These are phyloP conservation scores for Pycnonotus jocosus DNA, from an alignment of 2,113 vertebrate genomes.

Conservation along the genomic window DNA sequence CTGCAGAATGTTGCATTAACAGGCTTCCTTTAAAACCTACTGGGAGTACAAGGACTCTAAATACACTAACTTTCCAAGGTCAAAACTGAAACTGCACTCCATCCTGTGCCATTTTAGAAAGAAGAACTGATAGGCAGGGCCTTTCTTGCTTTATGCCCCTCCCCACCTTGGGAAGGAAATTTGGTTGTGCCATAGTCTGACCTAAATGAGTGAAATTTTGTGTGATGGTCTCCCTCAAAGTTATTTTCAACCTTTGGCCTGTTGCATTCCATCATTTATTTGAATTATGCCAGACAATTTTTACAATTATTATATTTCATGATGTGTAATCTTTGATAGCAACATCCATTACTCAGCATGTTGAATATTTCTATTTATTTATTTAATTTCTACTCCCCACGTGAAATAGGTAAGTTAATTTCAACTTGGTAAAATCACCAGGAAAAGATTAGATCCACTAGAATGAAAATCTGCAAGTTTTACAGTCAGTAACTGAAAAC, in stretches of 20 bases:
- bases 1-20: background rate
- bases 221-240: background rate
- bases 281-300: background rate
- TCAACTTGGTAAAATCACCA: background rate
- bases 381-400: background rate
- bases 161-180: background rate
- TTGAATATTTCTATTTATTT: background rate
- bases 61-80: background rate
- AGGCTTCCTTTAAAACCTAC: background rate
- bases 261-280: background rate
- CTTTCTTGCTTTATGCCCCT: background rate
- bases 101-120: background rate
- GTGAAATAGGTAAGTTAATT: background rate
- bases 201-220: background rate
- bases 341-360: background rate
- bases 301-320: background rate
- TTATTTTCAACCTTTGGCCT: background rate
- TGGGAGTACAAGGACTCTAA: background rate
- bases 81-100: background rate
- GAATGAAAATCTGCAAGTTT: background rate
- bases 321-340: background rate
- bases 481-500: background rate
- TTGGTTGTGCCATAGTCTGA: background rate
- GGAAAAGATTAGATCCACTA: background rate
- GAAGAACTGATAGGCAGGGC: background rate